phyloP scores from a whole-genome alignment of 2,113 vertebrate species.

The Romanogobio albipinnatus region DNA sequence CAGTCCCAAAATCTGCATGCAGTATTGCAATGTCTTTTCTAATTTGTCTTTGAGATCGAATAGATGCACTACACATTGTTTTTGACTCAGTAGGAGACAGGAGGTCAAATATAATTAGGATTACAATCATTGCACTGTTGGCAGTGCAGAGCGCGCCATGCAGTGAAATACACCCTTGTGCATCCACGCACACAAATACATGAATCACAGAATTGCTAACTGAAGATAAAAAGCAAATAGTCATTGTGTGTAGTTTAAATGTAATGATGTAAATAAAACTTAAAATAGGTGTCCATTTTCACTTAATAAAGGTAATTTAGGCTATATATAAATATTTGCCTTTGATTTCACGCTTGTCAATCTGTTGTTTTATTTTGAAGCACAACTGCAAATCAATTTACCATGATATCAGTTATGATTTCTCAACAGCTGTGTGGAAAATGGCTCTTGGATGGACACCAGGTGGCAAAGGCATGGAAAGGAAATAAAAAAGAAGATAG shows the following conservation, averaged over 20 bases:
- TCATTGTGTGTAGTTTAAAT: not conserved
- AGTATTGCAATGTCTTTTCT: slow-evolving; percentile 21
- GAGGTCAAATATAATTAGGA: slow-evolving; percentile 51
- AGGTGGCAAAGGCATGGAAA: slow-evolving; percentile 52
- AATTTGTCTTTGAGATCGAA: slow-evolving; percentile 39
- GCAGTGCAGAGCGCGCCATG: slow-evolving; percentile 11
- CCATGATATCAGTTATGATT: slow-evolving; percentile 50
- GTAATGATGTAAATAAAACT: not conserved
- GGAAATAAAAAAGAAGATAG: slow-evolving; percentile 40
- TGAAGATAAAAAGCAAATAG: not conserved
- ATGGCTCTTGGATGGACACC: slow-evolving; percentile 51
- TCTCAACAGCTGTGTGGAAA: slow-evolving; percentile 52
- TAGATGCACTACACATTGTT: slow-evolving; percentile 38
- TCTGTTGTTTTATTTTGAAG: slow-evolving; percentile 36
- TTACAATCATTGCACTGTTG: slow-evolving; percentile 32
- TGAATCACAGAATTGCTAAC: not conserved
- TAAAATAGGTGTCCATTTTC: not conserved
- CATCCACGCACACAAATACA: not conserved
- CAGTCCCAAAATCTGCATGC: slow-evolving; percentile 11
- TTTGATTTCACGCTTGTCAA: slow-evolving; percentile 40
- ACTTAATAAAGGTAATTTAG: not conserved
- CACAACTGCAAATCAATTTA: slow-evolving; percentile 45
- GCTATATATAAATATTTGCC: slow-evolving; percentile 17
- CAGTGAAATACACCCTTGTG: not conserved
- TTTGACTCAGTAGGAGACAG: slow-evolving; percentile 29